Evolutionary conservation across 2,888 invertebrate species (phyloP), one percentile per base, ranked within the genome.

Genomic region (Elysia crispata): DNA sequence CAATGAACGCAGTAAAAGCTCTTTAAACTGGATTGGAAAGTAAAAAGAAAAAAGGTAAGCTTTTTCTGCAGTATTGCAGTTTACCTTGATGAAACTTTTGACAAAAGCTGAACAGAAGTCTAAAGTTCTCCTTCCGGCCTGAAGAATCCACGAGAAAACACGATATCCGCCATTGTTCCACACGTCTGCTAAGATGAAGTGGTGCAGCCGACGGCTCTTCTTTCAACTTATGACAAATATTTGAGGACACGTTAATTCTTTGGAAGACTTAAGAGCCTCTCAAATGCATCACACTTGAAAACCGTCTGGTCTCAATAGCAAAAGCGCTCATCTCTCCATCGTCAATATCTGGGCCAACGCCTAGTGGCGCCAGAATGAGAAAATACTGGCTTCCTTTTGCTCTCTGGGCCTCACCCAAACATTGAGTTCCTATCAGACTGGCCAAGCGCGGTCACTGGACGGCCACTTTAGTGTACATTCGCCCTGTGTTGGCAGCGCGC

Each of bases 61-160:
- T n/a, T n/a, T n/a, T n/a, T n/a, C n/a, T n/a, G n/a, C n/a, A n/a
- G n/a, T 6, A 41, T 11, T 11, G 5, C 11, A 41, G 5, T 41
- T 41, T 11, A 41, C 41, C 41, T 41, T 41, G 60, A 75, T 60
- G 18, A 60, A 28, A 30, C 84, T 83, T 81, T 88, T 86, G 72
- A 90, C 87, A 77, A 90, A n/a, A 90, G 11, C 78, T 73, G 28
- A 87, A 81, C 80, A 90, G 86, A 62, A 86, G 86, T 31, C 86
- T 83, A 84, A 87, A 89, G 76, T 88, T 87, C 57, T 85, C 88
- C 66, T 89, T 86, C 80, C 89, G 88, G 67, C 89, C 89, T 20
- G 88, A 88, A 5, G 88, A 87, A 83, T 91, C 91, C 60, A 91
- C 81, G 54, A 89, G 84, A n/a, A 83, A 90, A 90, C 28, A 85